Percentiles rank a stretch among this genome's conserved stretches.
These are phyloP conservation scores for Artemia sinica DNA, from an alignment of 2,888 invertebrate genomes.

Conservation along the genomic window DNA sequence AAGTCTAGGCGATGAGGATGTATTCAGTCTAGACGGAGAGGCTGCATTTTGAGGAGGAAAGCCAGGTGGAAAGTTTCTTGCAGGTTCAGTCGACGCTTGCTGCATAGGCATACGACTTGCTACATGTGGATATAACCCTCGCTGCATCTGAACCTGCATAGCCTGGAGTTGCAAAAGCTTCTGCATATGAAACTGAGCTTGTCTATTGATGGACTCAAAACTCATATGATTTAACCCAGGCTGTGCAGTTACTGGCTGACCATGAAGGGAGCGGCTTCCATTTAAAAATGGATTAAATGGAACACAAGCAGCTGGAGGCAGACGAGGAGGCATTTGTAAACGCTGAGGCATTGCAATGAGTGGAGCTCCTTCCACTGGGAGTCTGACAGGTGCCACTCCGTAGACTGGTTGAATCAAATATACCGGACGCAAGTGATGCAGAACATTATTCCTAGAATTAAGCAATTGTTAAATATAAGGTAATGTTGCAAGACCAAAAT, in stretches of 20 bases:
- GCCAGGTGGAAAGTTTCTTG: neutral
- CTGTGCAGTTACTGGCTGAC: neutral
- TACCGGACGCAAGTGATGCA: neutral
- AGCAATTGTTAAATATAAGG: too few species aligned
- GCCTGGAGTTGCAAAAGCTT: constrained; percentile 2
- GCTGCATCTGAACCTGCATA: neutral
- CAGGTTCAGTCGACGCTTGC: neutral
- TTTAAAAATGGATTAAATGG: neutral
- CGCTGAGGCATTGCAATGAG: neutral
- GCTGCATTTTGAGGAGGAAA: neutral
- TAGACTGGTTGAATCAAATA: neutral
- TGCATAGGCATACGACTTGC: neutral
- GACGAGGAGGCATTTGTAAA: neutral
- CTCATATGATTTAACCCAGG: too few species aligned
- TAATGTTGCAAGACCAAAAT: too few species aligned
- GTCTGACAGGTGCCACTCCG: neutral
- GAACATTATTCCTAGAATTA: neutral
- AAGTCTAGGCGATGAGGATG: neutral
- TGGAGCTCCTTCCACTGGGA: constrained; percentile 2
- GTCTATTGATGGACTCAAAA: neutral
- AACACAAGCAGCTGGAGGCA: neutral
- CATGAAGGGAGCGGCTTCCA: neutral
- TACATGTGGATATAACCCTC: neutral
- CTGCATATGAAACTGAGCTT: neutral
- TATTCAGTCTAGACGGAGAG: neutral